Conservation (phyloP, 2,888 invertebrate genomes). For the Congeria kusceri region DNA sequence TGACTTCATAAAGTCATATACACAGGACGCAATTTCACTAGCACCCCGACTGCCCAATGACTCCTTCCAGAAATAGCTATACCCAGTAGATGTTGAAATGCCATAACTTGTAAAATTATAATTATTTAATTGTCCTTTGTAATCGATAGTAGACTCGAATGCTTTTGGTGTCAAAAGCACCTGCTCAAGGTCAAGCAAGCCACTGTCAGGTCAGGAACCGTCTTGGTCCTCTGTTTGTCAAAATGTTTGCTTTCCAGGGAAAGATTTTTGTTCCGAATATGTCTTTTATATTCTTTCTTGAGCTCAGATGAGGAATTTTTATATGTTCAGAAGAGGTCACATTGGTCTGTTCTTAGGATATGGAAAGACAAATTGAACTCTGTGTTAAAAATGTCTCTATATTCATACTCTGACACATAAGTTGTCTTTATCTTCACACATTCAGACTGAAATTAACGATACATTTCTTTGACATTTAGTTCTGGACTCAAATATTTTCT, state of each 20-base stretch:
- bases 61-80: slow-evolving; percentile 35
- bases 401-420: slow-evolving; percentile 31
- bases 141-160: slow-evolving; percentile 13
- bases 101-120: slow-evolving; percentile 26
- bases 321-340: slow-evolving; percentile 47
- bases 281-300: slow-evolving; percentile 27
- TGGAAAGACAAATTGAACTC: slow-evolving; percentile 58
- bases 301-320: no score
- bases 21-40: slow-evolving; percentile 36
- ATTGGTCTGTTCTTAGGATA: slow-evolving; percentile 55
- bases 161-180: slow-evolving; percentile 23
- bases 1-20: slow-evolving; percentile 15
- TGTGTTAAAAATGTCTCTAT: slow-evolving; percentile 43
- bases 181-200: slow-evolving; percentile 31
- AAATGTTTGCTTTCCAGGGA: slow-evolving; percentile 45
- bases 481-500: slow-evolving; percentile 41
- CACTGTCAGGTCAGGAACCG: slow-evolving; percentile 7
- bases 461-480: slow-evolving; percentile 54
- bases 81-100: slow-evolving; percentile 3
- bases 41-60: slow-evolving; percentile 10
- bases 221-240: slow-evolving; percentile 36
- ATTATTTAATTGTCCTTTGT: slow-evolving; percentile 20
- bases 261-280: slow-evolving; percentile 27
- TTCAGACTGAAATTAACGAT: slow-evolving; percentile 43
- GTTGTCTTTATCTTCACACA: slow-evolving; percentile 30